A percentile compares a stretch with the other conserved stretches of the same genome.
Conservation (phyloP, 2,797 vertebrate genomes). For the Oreochromis mossambicus region DNA sequence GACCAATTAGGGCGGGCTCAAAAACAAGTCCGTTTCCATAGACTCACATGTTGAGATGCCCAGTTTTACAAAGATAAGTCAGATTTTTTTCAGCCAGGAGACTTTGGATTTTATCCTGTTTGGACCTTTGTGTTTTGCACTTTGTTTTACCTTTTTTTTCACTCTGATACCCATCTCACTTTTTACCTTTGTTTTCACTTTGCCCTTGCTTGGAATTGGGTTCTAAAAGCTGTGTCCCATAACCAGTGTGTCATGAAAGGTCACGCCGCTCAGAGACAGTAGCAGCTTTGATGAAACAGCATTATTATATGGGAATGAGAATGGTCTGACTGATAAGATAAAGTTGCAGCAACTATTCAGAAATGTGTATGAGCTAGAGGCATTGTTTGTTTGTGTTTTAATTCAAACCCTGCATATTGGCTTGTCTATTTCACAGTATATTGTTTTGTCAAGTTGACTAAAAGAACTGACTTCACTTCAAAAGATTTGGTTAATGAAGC, state of each 20-base stretch:
- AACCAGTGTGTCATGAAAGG: not conserved
- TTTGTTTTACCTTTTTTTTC: not conserved
- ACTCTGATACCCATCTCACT: not conserved
- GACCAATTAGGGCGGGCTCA: not conserved
- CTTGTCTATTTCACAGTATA: not conserved
- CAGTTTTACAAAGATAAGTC: not conserved
- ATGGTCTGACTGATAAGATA: not conserved
- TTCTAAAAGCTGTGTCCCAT: not conserved
- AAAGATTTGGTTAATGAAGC: slow-evolving; percentile 21
- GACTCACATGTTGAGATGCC: not conserved
- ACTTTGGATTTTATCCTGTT: not conserved
- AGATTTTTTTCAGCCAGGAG: not conserved
- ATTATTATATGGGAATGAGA: not conserved
- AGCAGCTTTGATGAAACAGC: not conserved
- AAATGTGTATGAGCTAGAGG: not conserved
- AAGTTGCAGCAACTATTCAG: not conserved
- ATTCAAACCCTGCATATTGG: not conserved
- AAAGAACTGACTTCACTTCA: slow-evolving; percentile 20
- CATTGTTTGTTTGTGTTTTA: not conserved
- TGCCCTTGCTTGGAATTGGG: not conserved
- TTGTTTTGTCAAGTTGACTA: not conserved
- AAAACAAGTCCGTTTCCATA: not conserved
- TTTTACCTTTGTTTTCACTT: not conserved
- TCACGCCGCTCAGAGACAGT: fast-evolving
- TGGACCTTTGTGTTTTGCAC: not conserved